These are phyloP conservation scores for Drosophila neonasuta DNA, from an alignment of 2,888 invertebrate genomes.

Conservation along the genomic window DNA sequence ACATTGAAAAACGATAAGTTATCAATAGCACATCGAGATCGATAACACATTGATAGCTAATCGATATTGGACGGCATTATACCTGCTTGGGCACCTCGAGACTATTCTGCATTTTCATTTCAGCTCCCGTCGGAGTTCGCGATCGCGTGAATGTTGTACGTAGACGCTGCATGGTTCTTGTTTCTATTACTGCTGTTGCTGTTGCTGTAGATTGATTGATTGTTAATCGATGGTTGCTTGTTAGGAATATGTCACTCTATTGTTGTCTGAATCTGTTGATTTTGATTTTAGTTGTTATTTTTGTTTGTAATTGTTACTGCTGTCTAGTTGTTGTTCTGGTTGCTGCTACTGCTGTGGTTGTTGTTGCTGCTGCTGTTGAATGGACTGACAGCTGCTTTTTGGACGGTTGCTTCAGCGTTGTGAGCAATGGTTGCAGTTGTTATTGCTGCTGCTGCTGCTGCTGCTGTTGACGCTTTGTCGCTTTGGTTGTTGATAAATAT, in stretches of 20 bases:
- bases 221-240: neutral
- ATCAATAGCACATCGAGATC: neutral
- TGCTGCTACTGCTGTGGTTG: constrained; percentile 6
- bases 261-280: constrained; percentile 7
- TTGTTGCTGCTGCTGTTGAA: constrained; percentile 4
- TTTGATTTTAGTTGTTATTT: neutral
- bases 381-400: constrained; percentile 27
- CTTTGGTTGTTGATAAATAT: constrained; percentile 7
- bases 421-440: constrained; percentile 16
- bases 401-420: constrained; percentile 42
- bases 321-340: constrained; percentile 17
- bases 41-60: constrained; percentile 10
- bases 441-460: constrained; percentile 9
- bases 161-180: constrained; percentile 83
- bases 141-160: constrained; percentile 94
- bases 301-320: neutral
- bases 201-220: constrained; percentile 3
- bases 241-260: constrained; percentile 10
- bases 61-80: constrained; percentile 35
- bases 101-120: constrained; percentile 95
- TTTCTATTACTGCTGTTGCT: constrained; percentile 7
- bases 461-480: constrained; percentile 4
- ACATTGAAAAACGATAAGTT: neutral
- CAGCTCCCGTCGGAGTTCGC: constrained; percentile 93
- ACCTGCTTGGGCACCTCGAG: constrained; percentile 94